phyloP scores from a whole-genome alignment of 2,797 vertebrate species.

The Leucoraja ocellata region DNA sequence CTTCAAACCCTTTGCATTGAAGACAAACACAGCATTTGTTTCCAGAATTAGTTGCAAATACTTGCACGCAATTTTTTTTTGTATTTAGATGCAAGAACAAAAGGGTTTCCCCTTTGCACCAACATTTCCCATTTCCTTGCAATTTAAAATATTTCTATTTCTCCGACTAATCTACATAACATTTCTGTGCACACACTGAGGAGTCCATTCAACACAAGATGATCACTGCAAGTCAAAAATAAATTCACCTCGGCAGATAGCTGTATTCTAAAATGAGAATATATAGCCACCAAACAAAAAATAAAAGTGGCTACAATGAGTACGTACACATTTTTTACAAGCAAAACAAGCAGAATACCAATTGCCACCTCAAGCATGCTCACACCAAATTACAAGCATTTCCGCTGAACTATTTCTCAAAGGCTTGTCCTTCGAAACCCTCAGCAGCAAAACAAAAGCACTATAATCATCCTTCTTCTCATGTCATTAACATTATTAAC shows the following conservation, averaged over 20 bases:
- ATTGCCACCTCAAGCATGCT: not conserved
- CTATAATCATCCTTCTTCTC: not conserved
- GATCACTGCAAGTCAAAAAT: not conserved
- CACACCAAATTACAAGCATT: slow-evolving; percentile 13
- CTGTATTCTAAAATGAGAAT: not conserved
- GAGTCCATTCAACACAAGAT: not conserved
- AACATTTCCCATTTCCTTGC: too few relatives aligned
- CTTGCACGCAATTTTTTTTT: too few relatives aligned
- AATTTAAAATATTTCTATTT: too few relatives aligned
- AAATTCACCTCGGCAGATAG: not conserved
- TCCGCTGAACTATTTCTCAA: not conserved
- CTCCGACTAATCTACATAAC: too few relatives aligned
- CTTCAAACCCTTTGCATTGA: too few relatives aligned
- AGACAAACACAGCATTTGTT: too few relatives aligned
- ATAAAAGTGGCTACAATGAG: not conserved
- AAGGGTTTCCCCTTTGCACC: too few relatives aligned
- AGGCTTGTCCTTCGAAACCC: not conserved
- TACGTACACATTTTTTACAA: not conserved
- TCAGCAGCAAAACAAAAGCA: not conserved
- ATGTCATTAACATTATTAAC: not conserved
- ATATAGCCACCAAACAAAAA: not conserved
- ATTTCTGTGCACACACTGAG: too few relatives aligned
- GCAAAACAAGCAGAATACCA: not conserved
- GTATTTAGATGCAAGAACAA: too few relatives aligned
- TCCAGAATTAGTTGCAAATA: too few relatives aligned